These are phyloP conservation scores for Poeciliopsis gracilis DNA, from an alignment of 2,797 vertebrate genomes.

Conservation along the genomic window DNA sequence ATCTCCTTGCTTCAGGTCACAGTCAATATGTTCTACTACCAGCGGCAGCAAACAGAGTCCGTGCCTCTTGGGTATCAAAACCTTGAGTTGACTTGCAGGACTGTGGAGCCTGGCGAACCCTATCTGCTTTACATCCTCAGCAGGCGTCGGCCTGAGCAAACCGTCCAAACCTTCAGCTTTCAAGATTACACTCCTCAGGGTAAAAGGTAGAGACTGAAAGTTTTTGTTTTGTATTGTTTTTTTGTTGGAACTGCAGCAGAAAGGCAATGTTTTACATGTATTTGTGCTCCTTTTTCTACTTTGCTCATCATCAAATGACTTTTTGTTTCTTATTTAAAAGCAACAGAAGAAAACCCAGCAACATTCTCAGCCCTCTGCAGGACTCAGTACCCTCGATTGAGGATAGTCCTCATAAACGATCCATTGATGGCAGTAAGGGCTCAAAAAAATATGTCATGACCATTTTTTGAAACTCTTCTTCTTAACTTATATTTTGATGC, in stretches of 20 bases:
- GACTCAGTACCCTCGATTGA: constrained; percentile 64
- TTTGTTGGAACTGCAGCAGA: neutral
- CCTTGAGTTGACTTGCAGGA: constrained; percentile 83
- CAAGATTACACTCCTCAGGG: constrained; percentile 78
- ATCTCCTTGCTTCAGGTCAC: constrained; percentile 80
- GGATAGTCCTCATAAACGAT: constrained; percentile 57
- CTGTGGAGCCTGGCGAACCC: constrained; percentile 85
- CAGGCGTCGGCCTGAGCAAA: constrained; percentile 64
- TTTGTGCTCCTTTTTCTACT: neutral
- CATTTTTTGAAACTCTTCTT: neutral
- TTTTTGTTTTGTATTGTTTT: too few species aligned
- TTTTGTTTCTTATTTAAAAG: constrained; percentile 41
- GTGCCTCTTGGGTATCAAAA: constrained; percentile 83
- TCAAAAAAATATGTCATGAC: neutral
- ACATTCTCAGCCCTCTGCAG: constrained; percentile 36
- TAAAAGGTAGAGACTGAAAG: constrained; percentile 59
- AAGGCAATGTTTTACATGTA: neutral
- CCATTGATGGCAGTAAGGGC: constrained; percentile 69
- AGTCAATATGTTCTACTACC: constrained; percentile 88
- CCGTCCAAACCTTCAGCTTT: constrained; percentile 78
- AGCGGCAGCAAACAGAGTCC: constrained; percentile 82
- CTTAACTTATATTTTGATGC: constrained; percentile 12
- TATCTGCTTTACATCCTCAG: constrained; percentile 85
- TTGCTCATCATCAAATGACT: neutral
- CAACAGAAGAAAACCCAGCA: constrained; percentile 76